A percentile compares a stretch with the other conserved stretches of the same genome.
These are phyloP conservation scores for Archaeoteleia sp. DNA, from an alignment of 2,888 invertebrate species.

Conservation along the genomic window DNA sequence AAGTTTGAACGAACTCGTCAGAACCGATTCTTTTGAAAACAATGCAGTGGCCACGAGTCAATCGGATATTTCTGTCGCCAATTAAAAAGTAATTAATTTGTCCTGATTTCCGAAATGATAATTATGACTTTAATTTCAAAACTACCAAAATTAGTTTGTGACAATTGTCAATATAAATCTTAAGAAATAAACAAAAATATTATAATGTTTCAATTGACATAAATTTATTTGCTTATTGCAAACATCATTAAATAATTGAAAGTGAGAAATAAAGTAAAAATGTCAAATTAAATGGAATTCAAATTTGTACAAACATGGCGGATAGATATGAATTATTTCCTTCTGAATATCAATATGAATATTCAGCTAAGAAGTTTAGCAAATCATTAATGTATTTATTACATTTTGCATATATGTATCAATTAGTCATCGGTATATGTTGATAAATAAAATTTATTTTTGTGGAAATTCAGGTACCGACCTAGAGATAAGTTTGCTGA, in stretches of 20 bases:
- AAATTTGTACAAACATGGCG: constrained; percentile 37
- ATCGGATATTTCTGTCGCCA: constrained; percentile 1
- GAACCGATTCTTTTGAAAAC: neutral
- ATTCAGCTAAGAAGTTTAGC: constrained; percentile 42
- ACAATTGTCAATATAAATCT: too few species aligned
- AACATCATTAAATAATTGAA: neutral
- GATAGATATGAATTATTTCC: constrained; percentile 43
- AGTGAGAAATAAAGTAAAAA: constrained; percentile 18
- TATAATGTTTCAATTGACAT: too few species aligned
- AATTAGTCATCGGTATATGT: constrained; percentile 4
- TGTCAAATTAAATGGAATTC: constrained; percentile 5
- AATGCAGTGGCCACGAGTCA: neutral
- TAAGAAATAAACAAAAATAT: too few species aligned
- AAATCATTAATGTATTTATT: constrained; percentile 56
- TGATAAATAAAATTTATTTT: constrained; percentile 12
- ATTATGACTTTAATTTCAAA: too few species aligned
- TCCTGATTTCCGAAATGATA: too few species aligned
- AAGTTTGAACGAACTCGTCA: neutral
- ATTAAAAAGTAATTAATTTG: too few species aligned
- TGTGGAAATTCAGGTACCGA: constrained; percentile 36
- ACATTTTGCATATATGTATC: constrained; percentile 2
- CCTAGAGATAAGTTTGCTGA: constrained; percentile 56
- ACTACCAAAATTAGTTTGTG: too few species aligned
- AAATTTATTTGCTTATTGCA: too few species aligned
- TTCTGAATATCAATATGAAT: constrained; percentile 61